Percentiles rank a stretch among this genome's conserved stretches.
Conservation (phyloP, 2,797 vertebrate genomes). For the Danionella dracula region DNA sequence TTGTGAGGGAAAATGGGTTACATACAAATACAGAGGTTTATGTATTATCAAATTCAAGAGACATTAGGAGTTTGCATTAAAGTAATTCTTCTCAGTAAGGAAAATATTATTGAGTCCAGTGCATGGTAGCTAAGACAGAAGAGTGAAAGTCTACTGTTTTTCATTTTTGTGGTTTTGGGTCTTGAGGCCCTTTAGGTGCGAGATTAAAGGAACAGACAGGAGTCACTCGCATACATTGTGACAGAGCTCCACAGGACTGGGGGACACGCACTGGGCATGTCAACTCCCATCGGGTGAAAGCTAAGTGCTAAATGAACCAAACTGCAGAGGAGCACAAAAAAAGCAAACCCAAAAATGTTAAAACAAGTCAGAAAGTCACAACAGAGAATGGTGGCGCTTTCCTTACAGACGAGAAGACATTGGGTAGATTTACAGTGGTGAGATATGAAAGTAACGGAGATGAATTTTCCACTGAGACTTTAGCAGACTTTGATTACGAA, state of each 20-base stretch:
- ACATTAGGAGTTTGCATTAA: too few species aligned
- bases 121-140: not conserved
- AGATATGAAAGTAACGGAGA: constrained; percentile 34
- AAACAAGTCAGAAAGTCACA: constrained; percentile 33
- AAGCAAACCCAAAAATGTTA: constrained; percentile 26
- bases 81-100: too few species aligned
- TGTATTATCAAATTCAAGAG: too few species aligned
- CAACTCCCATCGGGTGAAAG: constrained; percentile 22
- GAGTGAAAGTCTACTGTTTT: constrained; percentile 7
- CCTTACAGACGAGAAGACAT: constrained; percentile 25
- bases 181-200: not conserved
- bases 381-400: constrained; percentile 34
- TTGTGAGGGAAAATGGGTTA: too few species aligned
- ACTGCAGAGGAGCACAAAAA: too few species aligned
- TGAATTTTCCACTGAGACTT: constrained; percentile 26
- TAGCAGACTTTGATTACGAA: constrained; percentile 31
- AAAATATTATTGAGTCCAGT: too few species aligned
- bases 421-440: constrained; percentile 37
- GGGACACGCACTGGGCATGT: constrained; percentile 11
- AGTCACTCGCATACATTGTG: constrained; percentile 6
- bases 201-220: not conserved
- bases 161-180: constrained; percentile 17
- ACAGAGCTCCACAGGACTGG: constrained; percentile 7
- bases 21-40: too few species aligned
- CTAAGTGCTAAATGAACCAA: constrained; percentile 6